Percentiles rank a stretch among this genome's conserved stretches.
phyloP scores from a whole-genome alignment of 1,140 invertebrate species.

The Rhagoletis pomonella region DNA sequence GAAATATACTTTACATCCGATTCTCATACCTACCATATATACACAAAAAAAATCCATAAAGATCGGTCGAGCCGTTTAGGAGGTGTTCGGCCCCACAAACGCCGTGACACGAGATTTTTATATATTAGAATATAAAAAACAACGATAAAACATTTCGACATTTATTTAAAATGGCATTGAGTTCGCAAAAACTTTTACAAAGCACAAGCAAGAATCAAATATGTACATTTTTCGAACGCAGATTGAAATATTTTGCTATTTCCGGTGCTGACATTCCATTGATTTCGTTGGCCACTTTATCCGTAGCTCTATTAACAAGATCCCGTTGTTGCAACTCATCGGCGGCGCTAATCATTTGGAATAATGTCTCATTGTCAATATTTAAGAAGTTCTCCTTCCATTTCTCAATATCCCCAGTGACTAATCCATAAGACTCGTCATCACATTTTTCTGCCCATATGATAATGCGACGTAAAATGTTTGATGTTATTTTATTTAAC shows the following conservation, averaged over 20 bases:
- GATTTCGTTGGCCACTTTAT: background rate
- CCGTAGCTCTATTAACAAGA: slow-evolving; percentile 27
- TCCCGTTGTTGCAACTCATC: slow-evolving; percentile 31
- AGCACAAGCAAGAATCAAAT: background rate
- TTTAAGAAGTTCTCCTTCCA: slow-evolving; percentile 13
- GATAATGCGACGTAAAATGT: slow-evolving; percentile 36
- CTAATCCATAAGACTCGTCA: background rate
- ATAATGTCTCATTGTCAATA: slow-evolving; percentile 40
- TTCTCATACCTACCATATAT: too few relatives aligned
- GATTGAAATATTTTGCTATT: slow-evolving; percentile 44
- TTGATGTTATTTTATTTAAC: slow-evolving; percentile 48
- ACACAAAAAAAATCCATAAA: too few relatives aligned
- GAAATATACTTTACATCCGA: too few relatives aligned
- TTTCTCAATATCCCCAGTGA: background rate
- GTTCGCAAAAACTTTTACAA: too few relatives aligned
- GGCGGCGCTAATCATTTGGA: slow-evolving; percentile 22
- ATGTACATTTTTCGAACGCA: slow-evolving; percentile 32
- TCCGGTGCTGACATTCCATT: slow-evolving; percentile 34
- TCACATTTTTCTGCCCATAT: slow-evolving; percentile 40
- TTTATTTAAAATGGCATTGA: too few relatives aligned
- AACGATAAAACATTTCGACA: too few relatives aligned
- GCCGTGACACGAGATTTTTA: too few relatives aligned
- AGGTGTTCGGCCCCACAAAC: too few relatives aligned
- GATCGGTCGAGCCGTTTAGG: too few relatives aligned
- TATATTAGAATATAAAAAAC: too few relatives aligned